Evolutionary conservation across 2,113 vertebrate genomes (phyloP), one percentile per base, ranked within the genome.

Genomic region (Scatophagus argus): DNA sequence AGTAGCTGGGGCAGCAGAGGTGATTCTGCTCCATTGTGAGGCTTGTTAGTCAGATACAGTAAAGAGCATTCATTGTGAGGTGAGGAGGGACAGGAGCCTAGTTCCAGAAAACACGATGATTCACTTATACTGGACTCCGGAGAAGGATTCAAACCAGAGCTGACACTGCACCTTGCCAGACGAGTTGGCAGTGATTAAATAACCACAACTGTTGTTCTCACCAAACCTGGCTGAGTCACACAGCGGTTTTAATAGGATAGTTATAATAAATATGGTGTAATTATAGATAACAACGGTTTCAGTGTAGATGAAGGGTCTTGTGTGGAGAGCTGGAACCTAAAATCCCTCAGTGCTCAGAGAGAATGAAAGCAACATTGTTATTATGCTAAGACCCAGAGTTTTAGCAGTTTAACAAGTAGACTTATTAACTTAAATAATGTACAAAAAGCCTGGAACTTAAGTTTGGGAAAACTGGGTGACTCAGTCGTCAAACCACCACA

Each of bases 181-280:
- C 17, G 23, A 81, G 58, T 77, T 84, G 75, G 68, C 72, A 77
- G 72, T 63, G 46, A 70, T 70, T 81, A 83, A 83, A 77, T 74
- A 81, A 72, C 65, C 63, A 47, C 74, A 58, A 68, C 21, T 78
- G 68, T 82, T 84, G 81, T 83, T 86, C 79, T 83, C 61, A 71
- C 79, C 67, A 79, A 74, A 71, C 70, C 67, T 84, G 63, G 44
- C 75, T 51, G 64, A 78, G 62, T 72, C 69, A 73, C 82, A 80
- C 54, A 60, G 61, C 61, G 49, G 63, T 60, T 86, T 89, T 88
- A 82, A 85, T 64, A 34, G 74, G 68, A 72, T 81, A 68, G 43
- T 82, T 79, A 65, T 36, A 1, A 29, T 83, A 81, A 86, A 88
- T 83, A 74, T 74, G 54, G 34, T 75, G 67, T 82, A 77, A 81